Evolutionary conservation across 64 coral and sea anemone species (phyloP), one percentile per base, ranked within the genome.

Genomic region (Montipora sp.): DNA sequence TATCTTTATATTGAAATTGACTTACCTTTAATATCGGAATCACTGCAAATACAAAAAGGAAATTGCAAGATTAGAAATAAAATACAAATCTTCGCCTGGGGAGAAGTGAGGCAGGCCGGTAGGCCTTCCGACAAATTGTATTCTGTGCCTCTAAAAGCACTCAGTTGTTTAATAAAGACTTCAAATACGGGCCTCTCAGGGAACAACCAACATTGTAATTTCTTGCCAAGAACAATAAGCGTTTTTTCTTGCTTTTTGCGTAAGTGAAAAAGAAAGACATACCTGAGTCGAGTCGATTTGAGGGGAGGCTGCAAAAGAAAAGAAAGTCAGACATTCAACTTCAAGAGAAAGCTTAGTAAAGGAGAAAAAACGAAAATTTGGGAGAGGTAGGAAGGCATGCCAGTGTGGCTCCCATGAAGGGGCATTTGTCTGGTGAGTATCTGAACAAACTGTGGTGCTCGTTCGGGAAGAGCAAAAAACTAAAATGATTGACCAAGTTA

Each of bases 1-100:
- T 48, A 80, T 22, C 47, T 80, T 46, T 71, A 36, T 36, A 36
- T 49, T 3, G 19, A 51, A 51, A 87, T 8, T 50, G 15, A 2
- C 45, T 85, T 21, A 69, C 82, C 65, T 85, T 19, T 59, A 7
- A 2, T 22, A 67, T 22, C 47, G 0, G 47, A 71, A 11, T 72
- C 82, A 50, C 82, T 85, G 63, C 43, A 85, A 71, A 49, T 10
- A 72, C 2, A 73, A 71, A 69, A 44, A n/a, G 7, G 47, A 85
- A 85, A 51, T 14, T 15, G 21, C 65, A 72, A 70, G 18, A n/a
- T 83, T 9, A 83, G 14, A 47, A 83, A 18, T 7, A 83, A n/a
- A 80, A 55, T 55, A 5, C 51, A 55, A 63, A 63, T 63, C 13
- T 24, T 22, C 1, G 23, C n/a, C 14, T 51, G 48, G 7, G 5